These are phyloP conservation scores for Siniperca knerii DNA, from an alignment of 2,113 vertebrate genomes.

Conservation along the genomic window DNA sequence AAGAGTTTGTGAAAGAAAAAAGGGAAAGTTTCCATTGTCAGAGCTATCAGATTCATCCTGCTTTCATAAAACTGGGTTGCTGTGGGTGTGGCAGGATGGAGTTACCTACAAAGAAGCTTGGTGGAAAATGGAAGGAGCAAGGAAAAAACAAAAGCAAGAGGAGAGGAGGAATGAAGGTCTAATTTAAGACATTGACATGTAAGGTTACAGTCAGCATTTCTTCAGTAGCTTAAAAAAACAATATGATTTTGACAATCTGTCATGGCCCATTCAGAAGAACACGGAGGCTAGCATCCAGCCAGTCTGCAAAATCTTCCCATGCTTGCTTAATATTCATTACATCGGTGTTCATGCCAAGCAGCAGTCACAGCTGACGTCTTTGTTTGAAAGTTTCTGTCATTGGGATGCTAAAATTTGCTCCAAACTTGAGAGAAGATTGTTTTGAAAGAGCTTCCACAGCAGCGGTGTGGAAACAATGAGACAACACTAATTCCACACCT, in stretches of 20 bases:
- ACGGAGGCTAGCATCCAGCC: slow-evolving; percentile 29
- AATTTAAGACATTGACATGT: slow-evolving; percentile 43
- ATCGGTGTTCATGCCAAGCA: slow-evolving; percentile 35
- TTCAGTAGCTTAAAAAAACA: slow-evolving; percentile 42
- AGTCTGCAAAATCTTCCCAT: slow-evolving; percentile 29
- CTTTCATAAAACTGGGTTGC: slow-evolving; percentile 43
- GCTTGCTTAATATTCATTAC: slow-evolving; percentile 61
- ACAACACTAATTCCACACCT: slow-evolving; percentile 71
- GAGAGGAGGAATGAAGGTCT: slow-evolving; percentile 8
- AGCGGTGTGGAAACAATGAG: slow-evolving; percentile 40
- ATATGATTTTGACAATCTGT: slow-evolving; percentile 62
- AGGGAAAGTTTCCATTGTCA: slow-evolving; percentile 11
- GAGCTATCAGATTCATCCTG: slow-evolving; percentile 20
- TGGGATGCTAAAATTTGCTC: slow-evolving; percentile 22
- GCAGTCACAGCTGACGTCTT: slow-evolving; percentile 60
- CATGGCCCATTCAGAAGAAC: slow-evolving; percentile 33
- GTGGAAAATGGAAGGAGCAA: not conserved
- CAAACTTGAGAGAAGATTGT: slow-evolving; percentile 46
- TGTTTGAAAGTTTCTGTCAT: slow-evolving; percentile 54
- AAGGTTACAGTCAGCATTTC: slow-evolving; percentile 55
- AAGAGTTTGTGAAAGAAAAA: slow-evolving; percentile 47
- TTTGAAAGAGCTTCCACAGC: slow-evolving; percentile 40
- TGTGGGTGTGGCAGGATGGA: slow-evolving; percentile 59
- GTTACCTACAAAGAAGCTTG: slow-evolving; percentile 20
- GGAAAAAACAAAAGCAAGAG: not conserved